Percentiles rank a stretch among this genome's conserved stretches.
Conservation (phyloP, 2,888 invertebrate genomes). For the Anoplius nigerrimus region DNA sequence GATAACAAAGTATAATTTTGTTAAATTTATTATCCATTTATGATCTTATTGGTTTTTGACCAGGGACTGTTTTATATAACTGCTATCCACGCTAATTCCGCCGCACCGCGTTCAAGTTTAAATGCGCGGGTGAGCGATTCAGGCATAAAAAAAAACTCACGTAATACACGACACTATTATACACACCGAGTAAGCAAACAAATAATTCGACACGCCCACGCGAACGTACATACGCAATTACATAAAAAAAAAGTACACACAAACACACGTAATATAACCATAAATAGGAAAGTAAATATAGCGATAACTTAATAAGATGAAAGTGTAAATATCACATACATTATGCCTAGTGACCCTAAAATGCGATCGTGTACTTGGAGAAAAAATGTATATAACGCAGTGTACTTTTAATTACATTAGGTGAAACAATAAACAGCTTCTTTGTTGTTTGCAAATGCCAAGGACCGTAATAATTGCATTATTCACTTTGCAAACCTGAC, state of each 20-base stretch:
- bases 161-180: not conserved
- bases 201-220: not conserved
- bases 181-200: too few species aligned
- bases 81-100: constrained; percentile 50
- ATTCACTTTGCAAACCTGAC: constrained; percentile 19
- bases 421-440: constrained; percentile 74
- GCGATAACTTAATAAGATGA: constrained; percentile 66
- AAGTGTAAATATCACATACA: constrained; percentile 71
- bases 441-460: constrained; percentile 74
- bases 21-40: constrained; percentile 71
- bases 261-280: constrained; percentile 65
- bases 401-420: constrained; percentile 75
- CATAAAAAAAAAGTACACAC: constrained; percentile 43
- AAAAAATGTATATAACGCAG: constrained; percentile 74
- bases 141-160: not conserved
- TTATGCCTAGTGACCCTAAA: constrained; percentile 72
- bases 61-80: constrained; percentile 75
- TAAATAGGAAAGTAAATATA: constrained; percentile 67
- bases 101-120: too few species aligned
- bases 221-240: constrained; percentile 20
- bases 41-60: constrained; percentile 72
- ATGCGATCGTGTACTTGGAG: constrained; percentile 71
- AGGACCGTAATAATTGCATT: constrained; percentile 45
- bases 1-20: constrained; percentile 70
- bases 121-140: not conserved